Base-by-base conservation (phyloP, 2,888 invertebrate species). In the Junonia oenone region DNA sequence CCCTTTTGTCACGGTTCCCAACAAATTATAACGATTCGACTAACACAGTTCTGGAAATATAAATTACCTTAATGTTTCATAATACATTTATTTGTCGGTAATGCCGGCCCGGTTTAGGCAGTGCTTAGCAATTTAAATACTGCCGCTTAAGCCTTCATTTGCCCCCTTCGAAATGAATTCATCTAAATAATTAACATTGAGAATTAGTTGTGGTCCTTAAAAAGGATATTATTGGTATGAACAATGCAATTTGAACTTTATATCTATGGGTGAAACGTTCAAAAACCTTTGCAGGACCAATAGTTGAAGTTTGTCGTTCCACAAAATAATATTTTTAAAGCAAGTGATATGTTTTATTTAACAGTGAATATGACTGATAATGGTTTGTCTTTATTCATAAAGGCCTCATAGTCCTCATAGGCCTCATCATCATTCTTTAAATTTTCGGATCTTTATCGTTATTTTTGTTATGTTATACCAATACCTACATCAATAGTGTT, bases 71-170 rank as follows among this genome's bases (percentile, higher is more conserved):
- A 54, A 54, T 54, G 53, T 47, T 54, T 40, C 40, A 53, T 47
- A 53, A 47, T 45, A 55, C 49, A 55, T 55, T 58, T 58, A 50
- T 55, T 58, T 55, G 60, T 52, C 47, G 47, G 19, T 47, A 46
- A 53, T 51, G 38, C 59, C 47, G 31, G 37, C 47, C 38, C 31
- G 15, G 52, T 19, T 43, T 46, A 46, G 29, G 31, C 46, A 13
- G 31, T 55, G 61, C 59, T 64, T 64, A 64, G 61, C 62, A 62
- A 64, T 64, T 62, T 62, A 62, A 64, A 64, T 64, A 58, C 56
- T 45, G 17, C 46, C 46, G 49, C 45, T 45, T 14, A 45, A 49
- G 49, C 55, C 49, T 37, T 45, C 49, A 48, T 54, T 54, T 53
- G 38, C 52, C 56, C n/a, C 56, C 53, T 57, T 57, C 55, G 58